These are phyloP conservation scores for Distichodus sexfasciatus DNA, from an alignment of 2,797 vertebrate species.

Conservation along the genomic window DNA sequence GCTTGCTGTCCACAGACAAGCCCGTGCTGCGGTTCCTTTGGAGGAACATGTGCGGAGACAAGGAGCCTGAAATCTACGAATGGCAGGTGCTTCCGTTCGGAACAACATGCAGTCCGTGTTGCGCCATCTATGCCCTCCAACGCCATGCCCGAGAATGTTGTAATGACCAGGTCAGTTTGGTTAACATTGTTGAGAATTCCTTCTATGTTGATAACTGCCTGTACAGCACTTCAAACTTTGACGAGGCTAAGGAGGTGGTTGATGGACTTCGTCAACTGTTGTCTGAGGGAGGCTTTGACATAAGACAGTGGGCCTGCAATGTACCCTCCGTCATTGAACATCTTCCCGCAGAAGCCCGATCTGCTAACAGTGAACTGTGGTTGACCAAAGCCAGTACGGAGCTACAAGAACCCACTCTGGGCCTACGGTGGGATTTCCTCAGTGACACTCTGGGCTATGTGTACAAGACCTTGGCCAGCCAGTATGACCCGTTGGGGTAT, in stretches of 20 bases:
- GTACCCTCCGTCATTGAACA: background rate
- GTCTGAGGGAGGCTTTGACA: conserved; percentile 28
- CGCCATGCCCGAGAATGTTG: background rate
- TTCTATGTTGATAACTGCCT: background rate
- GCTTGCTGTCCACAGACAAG: background rate
- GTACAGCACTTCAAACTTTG: background rate
- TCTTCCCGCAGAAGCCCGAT: background rate
- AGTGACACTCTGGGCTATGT: background rate
- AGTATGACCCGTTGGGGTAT: conserved; percentile 8
- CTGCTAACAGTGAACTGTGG: background rate
- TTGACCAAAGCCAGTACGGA: background rate
- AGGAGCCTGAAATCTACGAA: background rate
- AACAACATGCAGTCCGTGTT: background rate
- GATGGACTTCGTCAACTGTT: background rate
- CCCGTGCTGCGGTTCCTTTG: background rate
- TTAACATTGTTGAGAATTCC: background rate
- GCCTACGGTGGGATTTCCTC: background rate
- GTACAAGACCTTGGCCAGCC: background rate
- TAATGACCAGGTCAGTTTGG: background rate
- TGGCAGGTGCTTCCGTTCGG: background rate
- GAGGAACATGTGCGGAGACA: background rate
- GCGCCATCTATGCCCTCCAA: background rate
- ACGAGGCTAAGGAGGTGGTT: background rate
- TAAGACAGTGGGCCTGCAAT: conserved; percentile 31
- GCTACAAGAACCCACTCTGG: background rate